These are phyloP conservation scores for Whitmania pigra DNA, from an alignment of 1,140 invertebrate genomes.

Conservation along the genomic window DNA sequence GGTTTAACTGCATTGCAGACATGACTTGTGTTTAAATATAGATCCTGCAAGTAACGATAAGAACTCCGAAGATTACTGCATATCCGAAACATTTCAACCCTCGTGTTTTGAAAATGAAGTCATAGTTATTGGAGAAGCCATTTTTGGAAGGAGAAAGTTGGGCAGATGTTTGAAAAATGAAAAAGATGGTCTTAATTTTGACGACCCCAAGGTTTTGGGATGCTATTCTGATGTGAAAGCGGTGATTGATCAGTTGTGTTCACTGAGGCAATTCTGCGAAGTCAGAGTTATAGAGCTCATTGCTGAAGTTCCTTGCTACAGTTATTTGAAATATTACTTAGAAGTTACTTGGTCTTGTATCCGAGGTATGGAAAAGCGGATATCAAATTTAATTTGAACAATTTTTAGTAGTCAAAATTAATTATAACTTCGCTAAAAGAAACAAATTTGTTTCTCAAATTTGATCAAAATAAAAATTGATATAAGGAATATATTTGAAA, in stretches of 20 bases:
- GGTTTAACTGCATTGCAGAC: too few relatives aligned
- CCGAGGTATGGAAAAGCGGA: too few relatives aligned
- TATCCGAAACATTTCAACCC: constrained; percentile 10
- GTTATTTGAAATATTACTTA: constrained; percentile 5
- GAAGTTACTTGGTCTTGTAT: background rate
- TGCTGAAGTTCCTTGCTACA: background rate
- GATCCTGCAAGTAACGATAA: too few relatives aligned
- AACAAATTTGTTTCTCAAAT: too few relatives aligned
- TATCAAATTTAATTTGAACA: too few relatives aligned
- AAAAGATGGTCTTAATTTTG: too few relatives aligned
- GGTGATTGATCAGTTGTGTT: background rate
- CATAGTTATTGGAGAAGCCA: background rate
- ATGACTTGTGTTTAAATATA: too few relatives aligned
- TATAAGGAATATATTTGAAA: too few relatives aligned
- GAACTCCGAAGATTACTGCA: constrained; percentile 14
- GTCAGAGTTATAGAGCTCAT: background rate
- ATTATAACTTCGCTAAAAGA: too few relatives aligned
- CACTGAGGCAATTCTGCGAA: background rate
- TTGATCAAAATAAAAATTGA: too few relatives aligned
- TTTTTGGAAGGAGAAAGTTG: constrained; percentile 1
- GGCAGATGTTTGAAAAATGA: constrained; percentile 2
- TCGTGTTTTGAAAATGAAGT: constrained; percentile 5
- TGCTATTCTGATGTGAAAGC: constrained; percentile 4
- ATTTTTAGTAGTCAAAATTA: too few relatives aligned
- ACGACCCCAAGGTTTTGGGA: background rate